Conservation (phyloP, 2,113 vertebrate species). For the Tinamus guttatus region DNA sequence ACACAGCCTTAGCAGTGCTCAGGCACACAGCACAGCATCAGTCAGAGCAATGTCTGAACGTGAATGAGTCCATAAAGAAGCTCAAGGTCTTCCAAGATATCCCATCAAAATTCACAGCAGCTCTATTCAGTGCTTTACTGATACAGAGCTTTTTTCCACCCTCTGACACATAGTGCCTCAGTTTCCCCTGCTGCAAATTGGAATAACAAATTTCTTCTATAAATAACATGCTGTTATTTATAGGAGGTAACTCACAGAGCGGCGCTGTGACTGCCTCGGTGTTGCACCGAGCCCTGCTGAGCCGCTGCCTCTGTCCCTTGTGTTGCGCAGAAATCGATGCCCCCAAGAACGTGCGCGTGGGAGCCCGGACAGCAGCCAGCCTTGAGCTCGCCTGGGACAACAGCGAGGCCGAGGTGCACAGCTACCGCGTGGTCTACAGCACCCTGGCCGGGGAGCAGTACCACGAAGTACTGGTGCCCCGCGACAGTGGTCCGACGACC, state of each 20-base stretch:
- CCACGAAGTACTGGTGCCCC: conserved; percentile 88
- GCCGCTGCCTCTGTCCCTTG: conserved; percentile 73
- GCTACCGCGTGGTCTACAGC: conserved; percentile 94
- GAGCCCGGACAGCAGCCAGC: conserved; percentile 84
- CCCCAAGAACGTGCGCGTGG: conserved; percentile 91
- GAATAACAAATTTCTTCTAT: neutral
- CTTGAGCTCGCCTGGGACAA: conserved; percentile 97
- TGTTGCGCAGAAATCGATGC: conserved; percentile 92
- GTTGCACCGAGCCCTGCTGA: neutral
- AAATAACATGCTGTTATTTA: neutral
- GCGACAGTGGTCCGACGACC: conserved; percentile 83
- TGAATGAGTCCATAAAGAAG: neutral
- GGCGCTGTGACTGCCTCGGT: neutral
- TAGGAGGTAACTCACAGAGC: neutral
- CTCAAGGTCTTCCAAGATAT: neutral
- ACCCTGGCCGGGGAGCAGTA: conserved; percentile 95
- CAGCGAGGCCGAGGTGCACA: conserved; percentile 91
- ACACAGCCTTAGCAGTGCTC: neutral
- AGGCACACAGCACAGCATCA: neutral
- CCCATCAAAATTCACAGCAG: neutral
- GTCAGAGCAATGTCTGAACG: neutral
- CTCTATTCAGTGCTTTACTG: neutral
- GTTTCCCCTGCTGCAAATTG: neutral
- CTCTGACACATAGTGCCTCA: neutral
- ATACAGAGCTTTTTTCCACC: neutral